phyloP scores from a whole-genome alignment of 37 sponge, comb jelly and placozoan species.

The Chondrosia reniformis region DNA sequence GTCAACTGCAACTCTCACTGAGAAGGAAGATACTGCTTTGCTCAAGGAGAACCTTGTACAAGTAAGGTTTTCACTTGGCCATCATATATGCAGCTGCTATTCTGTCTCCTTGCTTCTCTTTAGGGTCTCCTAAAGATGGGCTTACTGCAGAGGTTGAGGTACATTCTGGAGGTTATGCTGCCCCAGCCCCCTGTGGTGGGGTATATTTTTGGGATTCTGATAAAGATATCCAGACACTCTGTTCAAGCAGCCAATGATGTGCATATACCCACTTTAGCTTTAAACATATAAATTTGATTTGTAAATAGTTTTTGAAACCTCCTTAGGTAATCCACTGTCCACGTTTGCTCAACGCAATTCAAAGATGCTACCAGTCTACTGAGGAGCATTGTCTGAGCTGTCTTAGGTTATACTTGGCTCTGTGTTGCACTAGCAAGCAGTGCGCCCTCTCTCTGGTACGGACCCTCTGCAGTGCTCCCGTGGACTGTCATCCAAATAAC shows the following conservation, averaged over 20 bases:
- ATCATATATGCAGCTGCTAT: too few relatives aligned
- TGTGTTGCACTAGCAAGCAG: too few relatives aligned
- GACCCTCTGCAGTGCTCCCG: too few relatives aligned
- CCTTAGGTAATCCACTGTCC: neutral
- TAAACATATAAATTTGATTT: neutral
- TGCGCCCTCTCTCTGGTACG: too few relatives aligned
- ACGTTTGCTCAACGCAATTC: neutral
- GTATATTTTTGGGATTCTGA: constrained; percentile 59
- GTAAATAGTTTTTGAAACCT: neutral
- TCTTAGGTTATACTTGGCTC: too few relatives aligned
- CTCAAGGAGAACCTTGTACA: too few relatives aligned
- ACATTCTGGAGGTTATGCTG: constrained; percentile 67
- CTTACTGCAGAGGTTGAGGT: constrained; percentile 62
- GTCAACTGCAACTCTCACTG: too few relatives aligned
- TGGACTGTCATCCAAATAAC: too few relatives aligned
- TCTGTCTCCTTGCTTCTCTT: too few relatives aligned
- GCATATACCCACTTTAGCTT: neutral
- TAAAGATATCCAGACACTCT: constrained; percentile 65
- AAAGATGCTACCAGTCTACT: neutral
- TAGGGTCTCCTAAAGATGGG: constrained; percentile 69
- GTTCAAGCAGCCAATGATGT: constrained; percentile 67
- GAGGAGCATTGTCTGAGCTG: neutral
- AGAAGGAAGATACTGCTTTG: too few relatives aligned
- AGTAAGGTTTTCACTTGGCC: too few relatives aligned
- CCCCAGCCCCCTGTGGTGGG: constrained; percentile 16